Evolutionary conservation across 2,113 vertebrate genomes (phyloP), one percentile per base, ranked within the genome.

Genomic region (Kryptolebias marmoratus): DNA sequence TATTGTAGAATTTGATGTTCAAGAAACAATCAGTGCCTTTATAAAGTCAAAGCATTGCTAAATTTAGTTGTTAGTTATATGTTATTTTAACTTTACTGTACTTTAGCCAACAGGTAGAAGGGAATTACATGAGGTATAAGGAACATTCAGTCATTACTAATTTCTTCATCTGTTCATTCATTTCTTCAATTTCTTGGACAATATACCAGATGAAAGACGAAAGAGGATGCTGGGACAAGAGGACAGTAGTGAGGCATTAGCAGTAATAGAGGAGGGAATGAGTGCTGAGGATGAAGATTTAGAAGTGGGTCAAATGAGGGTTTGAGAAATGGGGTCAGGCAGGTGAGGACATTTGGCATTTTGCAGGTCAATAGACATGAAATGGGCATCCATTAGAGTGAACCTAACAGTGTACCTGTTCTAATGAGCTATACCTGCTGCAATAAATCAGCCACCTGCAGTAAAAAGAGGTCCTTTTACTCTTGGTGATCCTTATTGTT

Each of bases 251-350:
- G 39, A 22, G 39, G 10, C 39, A n/a, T 15, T n/a, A 18, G 48
- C 16, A 12, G 44, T 56, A 27, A n/a, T 1, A 31, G 30, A 54
- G 48, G 12, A 70, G 56, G 32, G n/a, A 31, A 74, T 6, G 14
- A 62, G 14, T 11, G n/a, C 12, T 64, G 39, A 42, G 64, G 59
- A 68, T 65, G 32, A 77, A 31, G 52, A 39, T 64, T 64, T 42
- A 69, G 49, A 42, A 31, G 56, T 15, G 22, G 1, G 13, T 9
- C 39, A 42, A 42, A 42, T 42, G 39, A 42, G 39, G 5, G 5
- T 52, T 52, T 22, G 50, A 52, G 50, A 22, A 52, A 27, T 2
- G 12, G 22, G 16, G n/a, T 53, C n/a, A 18, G 18, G 32, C 30
- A 30, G 28, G 4, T 32, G 44, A 52, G 63, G n/a, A 15, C 53